A percentile compares a stretch with the other conserved stretches of the same genome.
phyloP scores from a whole-genome alignment of 1,140 invertebrate species.

The Ceratosolen fusciceps region DNA sequence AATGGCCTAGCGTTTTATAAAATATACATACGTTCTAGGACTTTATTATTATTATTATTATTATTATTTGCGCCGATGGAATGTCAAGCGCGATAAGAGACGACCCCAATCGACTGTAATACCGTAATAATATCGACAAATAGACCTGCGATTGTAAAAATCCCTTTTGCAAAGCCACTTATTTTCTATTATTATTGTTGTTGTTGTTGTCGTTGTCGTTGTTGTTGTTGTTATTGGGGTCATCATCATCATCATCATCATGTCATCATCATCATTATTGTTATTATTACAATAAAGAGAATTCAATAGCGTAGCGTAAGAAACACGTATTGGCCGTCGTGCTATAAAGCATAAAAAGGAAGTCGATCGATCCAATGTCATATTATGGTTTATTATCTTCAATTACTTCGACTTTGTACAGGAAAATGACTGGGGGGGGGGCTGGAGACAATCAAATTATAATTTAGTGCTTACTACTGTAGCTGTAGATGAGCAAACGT shows the following conservation, averaged over 20 bases:
- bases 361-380: slow-evolving; percentile 47
- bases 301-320: slow-evolving; percentile 30
- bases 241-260: too few species aligned
- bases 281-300: too few species aligned
- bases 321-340: slow-evolving; percentile 32
- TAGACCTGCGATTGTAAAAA: slow-evolving; percentile 36
- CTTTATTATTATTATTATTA: too few species aligned
- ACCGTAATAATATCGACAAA: slow-evolving; percentile 29
- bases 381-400: slow-evolving; percentile 47
- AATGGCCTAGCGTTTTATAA: slow-evolving; percentile 5
- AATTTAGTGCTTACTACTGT: slow-evolving; percentile 41
- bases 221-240: too few species aligned
- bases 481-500: slow-evolving; percentile 43
- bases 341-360: slow-evolving; percentile 33
- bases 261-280: too few species aligned
- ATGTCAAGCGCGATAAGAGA: slow-evolving; percentile 18
- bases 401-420: slow-evolving; percentile 48
- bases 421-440: slow-evolving; percentile 36
- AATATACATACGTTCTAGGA: neutral
- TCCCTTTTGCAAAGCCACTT: slow-evolving; percentile 17
- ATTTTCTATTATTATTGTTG: too few species aligned
- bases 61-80: slow-evolving; percentile 6
- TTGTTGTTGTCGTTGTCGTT: too few species aligned
- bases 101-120: slow-evolving; percentile 29
- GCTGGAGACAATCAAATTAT: slow-evolving; percentile 47